Conservation (phyloP, 2,797 vertebrate species). For the Argya squamiceps region DNA sequence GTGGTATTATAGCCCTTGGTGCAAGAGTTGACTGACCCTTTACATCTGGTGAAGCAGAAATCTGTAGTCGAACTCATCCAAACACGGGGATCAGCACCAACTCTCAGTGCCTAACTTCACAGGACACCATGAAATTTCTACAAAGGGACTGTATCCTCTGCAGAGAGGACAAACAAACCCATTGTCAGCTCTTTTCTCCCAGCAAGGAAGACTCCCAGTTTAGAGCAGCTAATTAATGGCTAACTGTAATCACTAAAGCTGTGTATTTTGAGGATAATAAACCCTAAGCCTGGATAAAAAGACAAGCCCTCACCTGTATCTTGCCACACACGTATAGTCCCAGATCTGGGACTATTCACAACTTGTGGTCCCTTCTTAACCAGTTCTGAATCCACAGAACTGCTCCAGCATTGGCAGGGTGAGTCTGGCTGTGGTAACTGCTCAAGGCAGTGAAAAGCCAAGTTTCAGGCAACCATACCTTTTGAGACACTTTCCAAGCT, state of each 20-base stretch:
- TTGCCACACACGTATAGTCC: neutral
- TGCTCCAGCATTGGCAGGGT: neutral
- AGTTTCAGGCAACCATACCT: neutral
- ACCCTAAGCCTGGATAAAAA: neutral
- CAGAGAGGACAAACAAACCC: neutral
- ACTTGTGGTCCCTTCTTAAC: neutral
- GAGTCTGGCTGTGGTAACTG: neutral
- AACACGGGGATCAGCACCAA: neutral
- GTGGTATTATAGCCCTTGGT: neutral
- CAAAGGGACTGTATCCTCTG: neutral
- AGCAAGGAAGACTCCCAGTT: neutral
- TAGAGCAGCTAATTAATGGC: neutral
- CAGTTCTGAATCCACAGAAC: neutral
- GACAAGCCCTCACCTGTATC: neutral
- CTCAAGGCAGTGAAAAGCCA: neutral
- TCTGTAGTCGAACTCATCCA: neutral
- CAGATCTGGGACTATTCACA: neutral
- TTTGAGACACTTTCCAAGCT: neutral
- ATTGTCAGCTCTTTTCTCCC: neutral
- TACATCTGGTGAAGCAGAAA: conserved; percentile 14
- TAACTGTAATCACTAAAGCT: neutral
- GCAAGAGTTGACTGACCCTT: neutral
- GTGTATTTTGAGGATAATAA: neutral
- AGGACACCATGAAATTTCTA: neutral
- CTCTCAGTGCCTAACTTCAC: neutral